Percentiles rank a stretch among this genome's conserved stretches.
Conservation (phyloP, 1,140 invertebrate genomes). For the Trachelipus rathkii region DNA sequence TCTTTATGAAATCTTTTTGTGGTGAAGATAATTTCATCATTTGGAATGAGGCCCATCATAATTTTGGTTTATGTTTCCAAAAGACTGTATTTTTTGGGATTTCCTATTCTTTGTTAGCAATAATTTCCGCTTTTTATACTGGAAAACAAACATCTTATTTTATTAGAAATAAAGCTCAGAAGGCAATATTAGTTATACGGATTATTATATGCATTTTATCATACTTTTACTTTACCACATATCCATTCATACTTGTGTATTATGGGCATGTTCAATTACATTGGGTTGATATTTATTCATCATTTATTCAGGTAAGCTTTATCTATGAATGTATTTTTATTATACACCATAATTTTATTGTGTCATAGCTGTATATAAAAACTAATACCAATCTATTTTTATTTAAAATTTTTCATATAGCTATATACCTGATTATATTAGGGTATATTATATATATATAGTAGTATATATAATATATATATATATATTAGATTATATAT, state of each 20-base stretch:
- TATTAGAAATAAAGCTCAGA: conserved; percentile 2
- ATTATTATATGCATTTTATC: background rate
- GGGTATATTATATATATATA: no score
- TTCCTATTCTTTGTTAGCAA: background rate
- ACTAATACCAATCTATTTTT: no score
- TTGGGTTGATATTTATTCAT: conserved; percentile 3
- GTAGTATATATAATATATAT: no score
- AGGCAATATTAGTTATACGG: background rate
- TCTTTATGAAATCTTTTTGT: background rate
- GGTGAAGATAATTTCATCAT: background rate
- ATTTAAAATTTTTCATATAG: no score
- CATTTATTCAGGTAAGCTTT: background rate
- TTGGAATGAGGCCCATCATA: background rate
- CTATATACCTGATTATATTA: no score
- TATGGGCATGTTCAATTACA: background rate
- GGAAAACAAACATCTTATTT: background rate
- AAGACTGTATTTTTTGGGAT: background rate
- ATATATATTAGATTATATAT: no score
- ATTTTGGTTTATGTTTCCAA: background rate
- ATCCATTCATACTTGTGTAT: background rate
- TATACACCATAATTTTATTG: no score
- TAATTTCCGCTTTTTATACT: background rate
- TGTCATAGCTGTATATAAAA: no score
- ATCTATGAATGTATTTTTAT: background rate
- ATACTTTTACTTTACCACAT: background rate